phyloP scores from a whole-genome alignment of 2,113 vertebrate genomes.

The Neolamprologus toae region DNA sequence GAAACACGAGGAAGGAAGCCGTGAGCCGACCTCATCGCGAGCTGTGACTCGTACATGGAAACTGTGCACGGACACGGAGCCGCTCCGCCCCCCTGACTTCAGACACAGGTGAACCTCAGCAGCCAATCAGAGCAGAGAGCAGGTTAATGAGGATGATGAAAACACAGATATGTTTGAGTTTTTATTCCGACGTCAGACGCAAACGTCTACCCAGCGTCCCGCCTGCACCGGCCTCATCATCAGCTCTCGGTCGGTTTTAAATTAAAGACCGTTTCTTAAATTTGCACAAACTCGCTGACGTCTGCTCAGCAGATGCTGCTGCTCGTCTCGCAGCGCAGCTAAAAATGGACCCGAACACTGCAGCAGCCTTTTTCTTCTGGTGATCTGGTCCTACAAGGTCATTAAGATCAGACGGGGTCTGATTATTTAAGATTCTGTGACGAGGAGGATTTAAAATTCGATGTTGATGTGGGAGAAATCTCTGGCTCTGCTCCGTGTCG shows the following conservation, averaged over 20 bases:
- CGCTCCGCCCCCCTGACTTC: accelerated
- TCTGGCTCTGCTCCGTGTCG: not conserved
- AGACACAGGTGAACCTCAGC: not conserved
- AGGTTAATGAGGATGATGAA: not conserved
- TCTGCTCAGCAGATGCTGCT: not conserved
- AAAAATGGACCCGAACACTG: accelerated
- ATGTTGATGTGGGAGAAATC: not conserved
- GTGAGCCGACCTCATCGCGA: accelerated
- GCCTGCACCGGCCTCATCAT: not conserved
- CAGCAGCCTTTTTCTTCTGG: accelerated
- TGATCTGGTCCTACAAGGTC: accelerated
- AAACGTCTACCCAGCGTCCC: not conserved
- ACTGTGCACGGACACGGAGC: not conserved
- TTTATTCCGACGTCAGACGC: accelerated
- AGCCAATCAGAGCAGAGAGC: accelerated
- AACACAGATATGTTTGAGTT: not conserved
- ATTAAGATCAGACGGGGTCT: accelerated
- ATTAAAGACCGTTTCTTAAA: not conserved
- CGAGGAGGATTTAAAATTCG: not conserved
- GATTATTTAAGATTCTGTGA: not conserved
- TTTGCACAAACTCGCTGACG: not conserved
- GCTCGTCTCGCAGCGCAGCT: accelerated
- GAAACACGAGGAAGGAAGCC: not conserved
- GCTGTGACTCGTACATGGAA: not conserved
- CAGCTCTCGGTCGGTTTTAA: not conserved